These are phyloP conservation scores for Pachydiplax longipennis DNA, from an alignment of 2,888 invertebrate genomes.

Conservation along the genomic window DNA sequence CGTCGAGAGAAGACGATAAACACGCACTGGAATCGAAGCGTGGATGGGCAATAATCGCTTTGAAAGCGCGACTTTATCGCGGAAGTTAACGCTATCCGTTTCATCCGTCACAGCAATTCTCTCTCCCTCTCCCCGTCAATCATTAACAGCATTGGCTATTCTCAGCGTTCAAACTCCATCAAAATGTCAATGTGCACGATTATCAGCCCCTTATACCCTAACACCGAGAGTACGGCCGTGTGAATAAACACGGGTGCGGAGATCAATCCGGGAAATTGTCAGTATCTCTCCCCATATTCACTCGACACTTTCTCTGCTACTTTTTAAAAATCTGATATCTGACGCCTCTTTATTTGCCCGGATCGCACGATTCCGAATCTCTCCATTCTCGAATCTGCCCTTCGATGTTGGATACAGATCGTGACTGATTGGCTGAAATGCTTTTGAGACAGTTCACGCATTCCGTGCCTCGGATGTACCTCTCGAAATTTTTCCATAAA, in stretches of 20 bases:
- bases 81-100: background rate
- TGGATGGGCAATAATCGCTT: background rate
- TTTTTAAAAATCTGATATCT: too few relatives aligned
- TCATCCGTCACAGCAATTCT: background rate
- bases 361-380: background rate
- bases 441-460: too few relatives aligned
- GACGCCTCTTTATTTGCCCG: background rate
- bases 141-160: conserved; percentile 3
- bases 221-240: background rate
- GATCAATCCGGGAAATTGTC: background rate
- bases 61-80: background rate
- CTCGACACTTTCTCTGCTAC: background rate
- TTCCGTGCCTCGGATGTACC: background rate
- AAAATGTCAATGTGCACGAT: conserved; percentile 22
- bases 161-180: background rate
- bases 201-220: conserved; percentile 6
- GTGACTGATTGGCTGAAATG: too few relatives aligned
- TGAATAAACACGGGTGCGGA: background rate
- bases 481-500: background rate
- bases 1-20: background rate
- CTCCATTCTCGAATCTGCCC: too few relatives aligned
- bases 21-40: background rate
- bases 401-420: too few relatives aligned
- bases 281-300: background rate
- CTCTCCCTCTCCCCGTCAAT: background rate